phyloP scores from a whole-genome alignment of 2,888 invertebrate genomes.

The Biston betularia region DNA sequence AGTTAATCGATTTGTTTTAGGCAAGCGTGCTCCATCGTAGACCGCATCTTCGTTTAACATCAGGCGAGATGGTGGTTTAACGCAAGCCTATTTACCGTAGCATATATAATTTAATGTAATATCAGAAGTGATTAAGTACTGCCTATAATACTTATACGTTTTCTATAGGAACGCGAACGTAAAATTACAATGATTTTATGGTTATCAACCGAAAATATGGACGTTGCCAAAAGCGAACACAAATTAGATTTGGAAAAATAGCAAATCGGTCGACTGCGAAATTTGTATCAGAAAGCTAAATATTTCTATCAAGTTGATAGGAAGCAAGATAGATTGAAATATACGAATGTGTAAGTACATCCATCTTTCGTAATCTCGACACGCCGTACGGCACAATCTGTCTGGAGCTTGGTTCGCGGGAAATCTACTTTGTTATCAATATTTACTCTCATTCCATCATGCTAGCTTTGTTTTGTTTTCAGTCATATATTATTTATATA shows the following conservation, averaged over 20 bases:
- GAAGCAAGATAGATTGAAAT: slow-evolving; percentile 44
- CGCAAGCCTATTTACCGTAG: too few species aligned
- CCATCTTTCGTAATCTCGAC: slow-evolving; percentile 47
- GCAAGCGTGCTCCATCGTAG: too few species aligned
- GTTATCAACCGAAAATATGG: not conserved
- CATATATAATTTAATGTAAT: too few species aligned
- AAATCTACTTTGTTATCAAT: slow-evolving; percentile 44
- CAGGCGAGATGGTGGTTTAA: too few species aligned
- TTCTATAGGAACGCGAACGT: too few species aligned
- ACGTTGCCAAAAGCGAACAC: slow-evolving; percentile 25
- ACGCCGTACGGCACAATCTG: slow-evolving; percentile 38
- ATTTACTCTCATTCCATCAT: slow-evolving; percentile 44
- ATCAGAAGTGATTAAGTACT: too few species aligned
- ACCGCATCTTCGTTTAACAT: too few species aligned
- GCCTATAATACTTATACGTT: too few species aligned
- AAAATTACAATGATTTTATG: too few species aligned
- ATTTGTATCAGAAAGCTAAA: slow-evolving; percentile 45
- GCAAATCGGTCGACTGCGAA: slow-evolving; percentile 40
- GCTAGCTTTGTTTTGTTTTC: slow-evolving; percentile 39
- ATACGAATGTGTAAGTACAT: slow-evolving; percentile 40
- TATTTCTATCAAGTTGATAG: slow-evolving; percentile 44
- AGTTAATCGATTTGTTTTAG: too few species aligned
- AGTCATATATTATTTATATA: slow-evolving; percentile 11
- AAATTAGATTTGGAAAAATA: slow-evolving; percentile 45
- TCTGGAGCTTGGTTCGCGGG: slow-evolving; percentile 31